Evolutionary conservation across 2,797 vertebrate genomes (phyloP).

Genomic region (Borostomias antarcticus): DNA sequence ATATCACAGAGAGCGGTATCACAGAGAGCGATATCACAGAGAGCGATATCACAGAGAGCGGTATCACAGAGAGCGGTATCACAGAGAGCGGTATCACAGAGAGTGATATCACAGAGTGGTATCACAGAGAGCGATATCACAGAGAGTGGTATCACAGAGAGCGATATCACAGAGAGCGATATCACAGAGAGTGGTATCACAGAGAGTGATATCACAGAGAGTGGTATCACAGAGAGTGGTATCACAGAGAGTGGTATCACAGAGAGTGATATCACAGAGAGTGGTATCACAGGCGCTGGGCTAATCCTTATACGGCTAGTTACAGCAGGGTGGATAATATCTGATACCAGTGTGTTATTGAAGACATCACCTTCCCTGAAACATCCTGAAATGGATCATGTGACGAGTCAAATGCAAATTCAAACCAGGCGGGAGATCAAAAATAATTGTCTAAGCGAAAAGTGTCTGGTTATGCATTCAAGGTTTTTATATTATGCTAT

Average conservation of each 20-base stretch:
- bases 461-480: too few relatives aligned
- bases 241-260: not conserved
- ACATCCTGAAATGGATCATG: constrained; percentile 45
- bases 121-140: too few relatives aligned
- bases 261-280: constrained; percentile 28
- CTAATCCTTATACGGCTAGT: constrained; percentile 69
- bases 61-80: too few relatives aligned
- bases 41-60: too few relatives aligned
- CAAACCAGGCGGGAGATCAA: too few relatives aligned
- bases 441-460: too few relatives aligned
- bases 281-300: constrained; percentile 54
- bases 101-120: too few relatives aligned
- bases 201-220: too few relatives aligned
- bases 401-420: constrained; percentile 11
- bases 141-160: not conserved
- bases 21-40: not conserved
- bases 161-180: too few relatives aligned
- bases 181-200: constrained; percentile 35
- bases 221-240: too few relatives aligned
- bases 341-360: constrained; percentile 49
- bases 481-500: too few relatives aligned
- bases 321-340: constrained; percentile 56
- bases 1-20: too few relatives aligned
- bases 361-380: constrained; percentile 46
- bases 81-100: not conserved